Base-by-base conservation (phyloP, 1,140 invertebrate genomes). In the Colletes latitarsis region DNA sequence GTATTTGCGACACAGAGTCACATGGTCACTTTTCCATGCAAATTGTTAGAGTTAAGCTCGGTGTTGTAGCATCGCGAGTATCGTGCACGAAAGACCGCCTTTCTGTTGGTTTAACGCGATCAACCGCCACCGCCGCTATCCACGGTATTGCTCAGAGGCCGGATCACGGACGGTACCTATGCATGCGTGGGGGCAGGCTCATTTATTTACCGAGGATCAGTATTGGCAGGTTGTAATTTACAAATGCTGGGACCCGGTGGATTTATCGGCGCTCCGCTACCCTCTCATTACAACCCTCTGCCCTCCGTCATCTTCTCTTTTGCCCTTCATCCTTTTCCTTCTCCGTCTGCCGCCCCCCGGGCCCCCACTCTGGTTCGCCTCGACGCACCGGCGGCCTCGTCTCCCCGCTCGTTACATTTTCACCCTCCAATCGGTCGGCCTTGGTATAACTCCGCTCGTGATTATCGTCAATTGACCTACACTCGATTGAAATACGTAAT, bases 221-320 rank as follows among this genome's bases (percentile, higher is more conserved):
- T 90, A 90, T 90, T 90, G 90, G 89, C 92, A 93, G 92, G 93
- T 91, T 93, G 90, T 93, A 93, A 93, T 93, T 93, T 93, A 93
- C 92, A 93, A 93, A 93, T 93, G 91, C 92, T 89, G 91, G 89
- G 92, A 90, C 90, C 90, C 90, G 91, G 83, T 93, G 92, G 91
- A 93, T 93, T 93, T 93, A 93, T 93, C 92, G 92, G 90, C 89
- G 91, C 91, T 93, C 91, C 88, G 86, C 91, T 93, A 93, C 92
- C 92, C 92, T 93, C 92, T 93, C 89, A 93, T 93, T 93, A 93
- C 88, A 88, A 90, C 88, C 89, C 88, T 86, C 86, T 84, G 74
- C 83, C 63, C 82, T 77, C 87, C 85, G 77, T 82, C 84, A 82
- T 85, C 79, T 81, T 82, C 88, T 85, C 57, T 66, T 71, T 68